Evolutionary conservation across 2,888 invertebrate genomes (phyloP), one percentile per base, ranked within the genome.

Genomic region (Carpatolechia fugitivella): DNA sequence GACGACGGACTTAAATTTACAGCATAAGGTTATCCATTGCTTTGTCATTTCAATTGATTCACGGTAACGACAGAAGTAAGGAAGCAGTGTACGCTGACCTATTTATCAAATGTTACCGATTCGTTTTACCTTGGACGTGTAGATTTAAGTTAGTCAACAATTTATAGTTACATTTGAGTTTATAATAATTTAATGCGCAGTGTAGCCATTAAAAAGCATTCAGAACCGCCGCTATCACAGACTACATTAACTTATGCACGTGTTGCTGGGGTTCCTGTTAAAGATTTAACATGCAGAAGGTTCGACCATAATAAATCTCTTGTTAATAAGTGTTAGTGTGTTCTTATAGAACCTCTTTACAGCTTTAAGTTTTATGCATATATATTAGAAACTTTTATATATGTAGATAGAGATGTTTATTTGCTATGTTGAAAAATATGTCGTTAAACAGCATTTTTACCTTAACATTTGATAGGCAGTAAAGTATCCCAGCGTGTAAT

Each of bases 191-290:
- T 76, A 73, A 75, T 72, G 72, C 75, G 71, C 68, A 76, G 72
- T 70, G 71, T 73, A 71, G 68, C 78, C 77, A 85, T 86, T 86
- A 85, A 84, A 85, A 83, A 78, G 74, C 78, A 82, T 85, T 85
- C 82, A 82, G 72, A 70, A 72, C 64, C 72, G 68, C 62, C 69
- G 66, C 68, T 69, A 69, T 76, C 71, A 71, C 71, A 63, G 66
- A 40, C 54, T 49, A 71, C 71, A 77, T 78, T 80, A 76, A 78
- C 74, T 72, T 63, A 61, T 61, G 62, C 61, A 68, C 69, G 67
- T 63, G 65, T 67, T 57, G 68, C 69, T 65, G 67, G 54, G 59
- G 54, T 62, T 57, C 58, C 60, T 58, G 53, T 56, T 51, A 29
- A 51, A 52, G 31, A 29, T 52, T 51, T 52, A 41, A 41, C 31